Percentiles rank a stretch among this genome's conserved stretches.
Evolutionary conservation across 2,888 invertebrate genomes (phyloP).

Genomic region (Iphiclides podalirius): DNA sequence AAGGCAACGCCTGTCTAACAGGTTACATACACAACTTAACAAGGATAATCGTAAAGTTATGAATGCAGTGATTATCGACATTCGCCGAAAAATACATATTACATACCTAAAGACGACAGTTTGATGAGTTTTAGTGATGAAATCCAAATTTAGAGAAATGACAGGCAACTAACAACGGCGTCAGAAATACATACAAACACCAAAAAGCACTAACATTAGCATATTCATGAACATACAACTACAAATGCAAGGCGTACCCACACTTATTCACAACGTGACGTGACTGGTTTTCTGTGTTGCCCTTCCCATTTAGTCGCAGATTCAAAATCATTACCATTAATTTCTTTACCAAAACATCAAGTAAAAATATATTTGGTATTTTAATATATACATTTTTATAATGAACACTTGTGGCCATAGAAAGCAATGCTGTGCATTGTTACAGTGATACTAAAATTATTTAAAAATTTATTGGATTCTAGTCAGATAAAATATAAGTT

Average conservation of each 20-base stretch:
- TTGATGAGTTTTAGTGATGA: conserved; percentile 74
- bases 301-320: conserved; percentile 23
- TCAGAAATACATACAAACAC: conserved; percentile 75
- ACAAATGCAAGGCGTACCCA: conserved; percentile 57
- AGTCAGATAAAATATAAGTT: no score
- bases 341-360: no score
- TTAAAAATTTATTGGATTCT: no score
- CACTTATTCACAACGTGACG: conserved; percentile 53
- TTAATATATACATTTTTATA: no score
- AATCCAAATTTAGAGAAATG: conserved; percentile 70
- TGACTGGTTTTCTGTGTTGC: conserved; percentile 54
- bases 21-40: conserved; percentile 38
- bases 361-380: no score
- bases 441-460: no score
- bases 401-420: no score
- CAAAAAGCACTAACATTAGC: conserved; percentile 58
- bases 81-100: conserved; percentile 37
- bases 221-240: conserved; percentile 55
- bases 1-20: conserved; percentile 71
- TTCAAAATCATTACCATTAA: no score
- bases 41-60: conserved; percentile 14
- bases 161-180: conserved; percentile 69
- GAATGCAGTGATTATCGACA: conserved; percentile 22
- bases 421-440: no score
- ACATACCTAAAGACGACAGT: conserved; percentile 71